Percentiles rank a stretch among this genome's conserved stretches.
Evolutionary conservation across 2,888 invertebrate species (phyloP).

Genomic region (Iphiclides podalirius): DNA sequence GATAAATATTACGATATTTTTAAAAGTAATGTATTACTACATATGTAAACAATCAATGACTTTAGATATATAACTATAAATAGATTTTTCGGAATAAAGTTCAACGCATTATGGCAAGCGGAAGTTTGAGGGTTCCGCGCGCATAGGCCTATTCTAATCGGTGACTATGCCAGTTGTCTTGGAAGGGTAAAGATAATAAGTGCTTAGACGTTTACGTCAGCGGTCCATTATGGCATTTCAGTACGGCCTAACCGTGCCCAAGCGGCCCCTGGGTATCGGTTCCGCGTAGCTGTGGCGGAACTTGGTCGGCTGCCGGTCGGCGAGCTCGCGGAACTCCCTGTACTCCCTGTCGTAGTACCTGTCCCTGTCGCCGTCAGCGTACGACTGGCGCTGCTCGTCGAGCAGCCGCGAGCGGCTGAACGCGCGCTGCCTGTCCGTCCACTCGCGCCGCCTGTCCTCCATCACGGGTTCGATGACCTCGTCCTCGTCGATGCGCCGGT

Average conservation of each 20-base stretch:
- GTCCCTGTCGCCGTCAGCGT: conserved; percentile 63
- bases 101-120: conserved; percentile 20
- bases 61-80: conserved; percentile 1
- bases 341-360: conserved; percentile 69
- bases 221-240: conserved; percentile 78
- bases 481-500: conserved; percentile 70
- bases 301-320: conserved; percentile 67
- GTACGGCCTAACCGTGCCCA: conserved; percentile 74
- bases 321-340: conserved; percentile 64
- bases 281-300: conserved; percentile 85
- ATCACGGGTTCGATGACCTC: conserved; percentile 71
- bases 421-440: conserved; percentile 67
- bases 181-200: background rate
- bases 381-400: conserved; percentile 70
- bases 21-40: background rate
- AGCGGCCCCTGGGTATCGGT: conserved; percentile 76
- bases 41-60: conserved; percentile 12
- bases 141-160: background rate
- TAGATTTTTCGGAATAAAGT: background rate
- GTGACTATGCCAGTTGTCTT: background rate
- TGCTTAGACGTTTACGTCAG: too few relatives aligned
- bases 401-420: conserved; percentile 71
- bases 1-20: background rate
- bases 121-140: background rate
- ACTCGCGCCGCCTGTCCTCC: conserved; percentile 64